Percentiles rank a stretch among this genome's conserved stretches.
Conservation (phyloP, 2,113 vertebrate species). For the Colius striatus region DNA sequence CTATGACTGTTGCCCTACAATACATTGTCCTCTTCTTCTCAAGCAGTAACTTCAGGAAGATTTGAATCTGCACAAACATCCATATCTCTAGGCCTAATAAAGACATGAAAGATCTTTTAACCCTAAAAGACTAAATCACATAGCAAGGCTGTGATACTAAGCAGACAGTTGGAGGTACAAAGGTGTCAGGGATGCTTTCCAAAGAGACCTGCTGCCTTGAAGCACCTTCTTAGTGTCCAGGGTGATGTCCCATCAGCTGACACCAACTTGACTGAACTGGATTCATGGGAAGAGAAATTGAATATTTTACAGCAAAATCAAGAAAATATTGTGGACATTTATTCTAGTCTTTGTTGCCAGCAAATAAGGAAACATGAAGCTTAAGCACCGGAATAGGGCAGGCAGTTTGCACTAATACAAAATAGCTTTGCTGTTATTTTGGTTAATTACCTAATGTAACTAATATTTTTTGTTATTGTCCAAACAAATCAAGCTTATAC, state of each 20-base stretch:
- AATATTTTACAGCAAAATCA: neutral
- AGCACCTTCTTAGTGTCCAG: neutral
- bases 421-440: constrained; percentile 32
- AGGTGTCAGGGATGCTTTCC: neutral
- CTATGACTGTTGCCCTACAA: neutral
- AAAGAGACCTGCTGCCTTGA: neutral
- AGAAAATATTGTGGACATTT: neutral
- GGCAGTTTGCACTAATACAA: neutral
- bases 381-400: neutral
- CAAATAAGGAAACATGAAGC: neutral
- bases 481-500: neutral
- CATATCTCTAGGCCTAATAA: neutral
- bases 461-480: neutral
- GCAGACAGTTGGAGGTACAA: neutral
- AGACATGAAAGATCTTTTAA: neutral
- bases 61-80: neutral
- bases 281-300: neutral
- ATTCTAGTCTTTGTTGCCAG: neutral
- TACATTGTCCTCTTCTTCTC: neutral
- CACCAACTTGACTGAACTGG: neutral
- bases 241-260: neutral
- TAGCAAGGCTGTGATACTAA: neutral
- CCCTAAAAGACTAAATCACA: neutral
- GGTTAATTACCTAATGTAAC: constrained; percentile 32
- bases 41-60: neutral